Evolutionary conservation across 2,888 invertebrate genomes (phyloP).

Genomic region (Pseudeuparius sepicola): DNA sequence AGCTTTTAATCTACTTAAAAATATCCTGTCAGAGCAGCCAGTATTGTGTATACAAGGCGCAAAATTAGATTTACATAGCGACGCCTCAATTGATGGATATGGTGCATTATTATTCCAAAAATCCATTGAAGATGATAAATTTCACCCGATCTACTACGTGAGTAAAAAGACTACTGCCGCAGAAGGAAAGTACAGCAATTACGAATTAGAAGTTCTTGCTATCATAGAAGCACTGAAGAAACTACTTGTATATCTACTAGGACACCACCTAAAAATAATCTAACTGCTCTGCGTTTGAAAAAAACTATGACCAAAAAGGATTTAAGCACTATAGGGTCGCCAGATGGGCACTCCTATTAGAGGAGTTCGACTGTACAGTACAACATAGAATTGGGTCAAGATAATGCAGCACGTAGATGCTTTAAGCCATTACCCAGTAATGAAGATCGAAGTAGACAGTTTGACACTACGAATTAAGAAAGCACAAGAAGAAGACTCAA

Average conservation of each 20-base stretch:
- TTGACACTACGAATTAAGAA: conserved; percentile 8
- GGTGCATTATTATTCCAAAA: conserved; percentile 28
- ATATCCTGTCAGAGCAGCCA: conserved; percentile 16
- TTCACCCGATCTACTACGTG: conserved; percentile 30
- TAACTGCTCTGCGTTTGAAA: no score
- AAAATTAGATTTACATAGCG: conserved; percentile 26
- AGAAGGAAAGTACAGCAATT: conserved; percentile 28
- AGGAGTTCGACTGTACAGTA: no score
- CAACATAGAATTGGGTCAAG: no score
- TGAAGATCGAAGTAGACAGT: no score
- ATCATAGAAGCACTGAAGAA: conserved; percentile 29
- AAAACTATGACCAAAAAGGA: no score
- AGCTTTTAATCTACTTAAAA: conserved; percentile 22
- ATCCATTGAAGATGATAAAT: conserved; percentile 18
- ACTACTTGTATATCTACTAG: conserved; percentile 30
- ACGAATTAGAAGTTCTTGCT: conserved; percentile 31
- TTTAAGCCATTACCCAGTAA: conserved; percentile 26
- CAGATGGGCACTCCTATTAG: conserved; percentile 27
- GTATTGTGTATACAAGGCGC: conserved; percentile 18
- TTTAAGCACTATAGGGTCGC: no score
- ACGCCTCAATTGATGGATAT: conserved; percentile 26
- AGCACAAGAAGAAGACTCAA: conserved; percentile 22
- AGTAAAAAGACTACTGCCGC: conserved; percentile 30
- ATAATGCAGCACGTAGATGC: conserved; percentile 29
- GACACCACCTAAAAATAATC: conserved; percentile 28